Evolutionary conservation across 2,797 vertebrate genomes (phyloP), one percentile per base, ranked within the genome.

Genomic region (Manis javanica): DNA sequence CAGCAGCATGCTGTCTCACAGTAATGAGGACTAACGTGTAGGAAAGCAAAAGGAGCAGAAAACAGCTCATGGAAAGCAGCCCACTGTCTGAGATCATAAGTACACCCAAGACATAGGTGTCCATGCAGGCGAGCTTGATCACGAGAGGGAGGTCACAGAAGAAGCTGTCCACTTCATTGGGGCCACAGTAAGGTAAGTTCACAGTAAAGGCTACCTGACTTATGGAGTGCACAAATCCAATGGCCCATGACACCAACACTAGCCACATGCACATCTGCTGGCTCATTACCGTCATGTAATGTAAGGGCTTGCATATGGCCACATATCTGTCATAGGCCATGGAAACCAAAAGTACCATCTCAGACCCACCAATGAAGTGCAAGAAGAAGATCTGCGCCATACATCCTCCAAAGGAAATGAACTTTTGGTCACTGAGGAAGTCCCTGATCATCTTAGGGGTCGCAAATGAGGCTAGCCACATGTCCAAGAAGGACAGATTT

Each of bases 301-400:
- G 89, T 42, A 97, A 86, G 0, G 96, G 96, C 72, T 94, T 96
- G 71, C 96, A 96, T 86, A 97, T 96, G 15, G 97, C 96, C 21
- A 96, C 95, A 12, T 96, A 97, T 57, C 96, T 97, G 63, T 98
- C 97, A 96, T 97, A 98, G 29, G 97, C 96, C 97, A 97, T 97
- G 46, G 91, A 87, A 42, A 96, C 96, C 16, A 98, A 49, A 29
- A 98, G 55, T 21, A 98, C 94, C 87, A 97, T 97, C 69, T 98
- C 97, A 81, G 96, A 64, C 46, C 94, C 96, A 29, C 94, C 96
- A 74, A 92, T 78, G 55, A 97, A 96, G 42, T 97, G 90, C 34
- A 98, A 92, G 39, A 98, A 96, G 61, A 97, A 98, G 21, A 98
- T 91, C 0, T 98, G 97, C 55, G 92, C 74, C 88, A 98, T 96